Evolutionary conservation across 2,888 invertebrate species (phyloP).

Genomic region (Polydrusus tereticollis): DNA sequence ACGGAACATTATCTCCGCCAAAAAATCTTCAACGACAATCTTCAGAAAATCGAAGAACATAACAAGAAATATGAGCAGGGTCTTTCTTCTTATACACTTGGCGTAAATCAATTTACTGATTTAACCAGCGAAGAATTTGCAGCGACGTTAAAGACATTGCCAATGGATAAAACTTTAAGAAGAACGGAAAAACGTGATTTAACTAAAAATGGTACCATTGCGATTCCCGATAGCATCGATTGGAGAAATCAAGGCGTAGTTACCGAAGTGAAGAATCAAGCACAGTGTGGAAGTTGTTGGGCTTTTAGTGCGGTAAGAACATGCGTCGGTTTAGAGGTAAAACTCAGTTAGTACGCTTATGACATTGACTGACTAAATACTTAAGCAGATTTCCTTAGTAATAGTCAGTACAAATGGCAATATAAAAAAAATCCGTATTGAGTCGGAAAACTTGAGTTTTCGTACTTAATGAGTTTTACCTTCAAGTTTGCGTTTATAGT

Average conservation of each 20-base stretch:
- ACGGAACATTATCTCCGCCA: conserved; percentile 16
- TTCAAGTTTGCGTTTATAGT: no score
- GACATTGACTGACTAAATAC: not conserved
- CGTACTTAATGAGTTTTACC: no score
- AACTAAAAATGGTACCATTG: not conserved
- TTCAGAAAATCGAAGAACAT: conserved; percentile 49
- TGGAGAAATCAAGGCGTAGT: conserved; percentile 54
- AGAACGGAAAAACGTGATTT: not conserved
- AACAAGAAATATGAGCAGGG: conserved; percentile 48
- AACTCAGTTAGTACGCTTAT: not conserved
- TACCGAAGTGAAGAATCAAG: conserved; percentile 52
- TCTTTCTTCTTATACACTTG: conserved; percentile 44
- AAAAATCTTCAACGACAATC: conserved; percentile 44
- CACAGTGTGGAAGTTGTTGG: conserved; percentile 49
- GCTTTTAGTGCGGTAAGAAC: conserved; percentile 37
- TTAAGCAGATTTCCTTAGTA: no score
- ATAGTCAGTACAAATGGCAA: no score
- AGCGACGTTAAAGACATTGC: not conserved
- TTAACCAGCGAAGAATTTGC: conserved; percentile 47
- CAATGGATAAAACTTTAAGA: not conserved
- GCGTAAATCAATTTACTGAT: conserved; percentile 48
- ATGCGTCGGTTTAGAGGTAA: not conserved
- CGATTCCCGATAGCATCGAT: conserved; percentile 47
- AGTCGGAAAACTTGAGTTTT: no score
- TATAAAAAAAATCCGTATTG: no score